Evolutionary conservation across 1,140 invertebrate genomes (phyloP), one percentile per base, ranked within the genome.

Genomic region (Pentalonia nigronervosa): DNA sequence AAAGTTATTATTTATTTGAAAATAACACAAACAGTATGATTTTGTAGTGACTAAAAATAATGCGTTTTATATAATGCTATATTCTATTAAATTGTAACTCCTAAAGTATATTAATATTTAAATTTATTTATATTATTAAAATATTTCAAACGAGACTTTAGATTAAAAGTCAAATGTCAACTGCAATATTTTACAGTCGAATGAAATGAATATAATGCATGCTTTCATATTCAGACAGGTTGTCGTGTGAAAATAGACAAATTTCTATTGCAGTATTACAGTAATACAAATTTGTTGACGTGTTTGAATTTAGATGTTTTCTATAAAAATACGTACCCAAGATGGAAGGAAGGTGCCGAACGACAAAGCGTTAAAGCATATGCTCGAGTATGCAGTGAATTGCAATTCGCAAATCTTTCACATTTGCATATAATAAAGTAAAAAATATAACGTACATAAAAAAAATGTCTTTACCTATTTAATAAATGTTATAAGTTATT

Each of bases 231-330:
- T 36, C 34, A 36, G 76, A 83, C 76, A 83, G 34, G 34, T 36
- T 83, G 76, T 83, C 34, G 20, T 83, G 34, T 36, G 21, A 83
- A 36, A 83, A 36, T 83, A 76, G 76, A 36, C 7, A 36, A 83
- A 83, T 83, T 83, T 83, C n/a, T 34, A 76, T 36, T 34, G 34
- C 34, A 83, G 36, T 83, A 83, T 83, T 83, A 83, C 60, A 76
- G 6, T 76, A n/a, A n/a, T n/a, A 76, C 60, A 76, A 76, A 76
- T 76, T 76, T 76, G 60, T 34, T 76, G 60, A 76, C 34, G 76
- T 36, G 21, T 36, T 21, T 83, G 34, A 23, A 83, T 83, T 83
- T 36, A 83, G 34, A 83, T 2, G 17, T 36, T 41, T 83, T 83
- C 7, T 23, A 36, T 21, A 36, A 23, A 83, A 36, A 83, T 8